Percentiles rank a stretch among this genome's conserved stretches.
Conservation (phyloP, 2,888 invertebrate genomes). For the Dyspetes luteomarginatus region DNA sequence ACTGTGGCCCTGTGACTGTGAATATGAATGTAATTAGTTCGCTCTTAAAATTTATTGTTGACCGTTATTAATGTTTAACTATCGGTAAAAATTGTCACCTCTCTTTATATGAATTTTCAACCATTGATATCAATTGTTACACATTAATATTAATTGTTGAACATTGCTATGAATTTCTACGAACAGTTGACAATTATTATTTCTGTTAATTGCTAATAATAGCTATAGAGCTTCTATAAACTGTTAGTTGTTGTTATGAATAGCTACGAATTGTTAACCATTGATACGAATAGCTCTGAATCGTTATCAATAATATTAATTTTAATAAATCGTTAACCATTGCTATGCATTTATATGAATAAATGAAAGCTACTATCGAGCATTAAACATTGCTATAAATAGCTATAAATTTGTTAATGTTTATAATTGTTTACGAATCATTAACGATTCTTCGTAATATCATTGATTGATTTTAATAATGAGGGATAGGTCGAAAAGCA, state of each 20-base stretch:
- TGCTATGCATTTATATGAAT: too few species aligned
- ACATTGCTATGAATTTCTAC: neutral
- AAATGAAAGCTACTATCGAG: neutral
- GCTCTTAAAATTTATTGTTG: too few species aligned
- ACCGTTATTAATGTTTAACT: too few species aligned
- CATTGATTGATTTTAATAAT: neutral
- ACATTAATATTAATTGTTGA: neutral
- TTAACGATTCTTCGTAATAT: neutral
- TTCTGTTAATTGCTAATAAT: neutral
- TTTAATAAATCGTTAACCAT: too few species aligned
- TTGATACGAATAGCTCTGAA: too few species aligned
- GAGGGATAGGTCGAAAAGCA: neutral
- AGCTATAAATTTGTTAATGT: too few species aligned
- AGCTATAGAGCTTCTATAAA: neutral
- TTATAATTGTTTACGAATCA: too few species aligned
- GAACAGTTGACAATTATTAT: neutral
- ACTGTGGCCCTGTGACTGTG: too few species aligned
- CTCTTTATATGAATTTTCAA: neutral
- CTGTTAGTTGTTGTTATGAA: neutral
- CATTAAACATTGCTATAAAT: neutral
- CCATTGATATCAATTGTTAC: neutral
- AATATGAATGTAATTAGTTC: too few species aligned
- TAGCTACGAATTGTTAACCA: neutral
- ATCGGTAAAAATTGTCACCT: too few species aligned
- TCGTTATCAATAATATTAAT: too few species aligned